A percentile compares a stretch with the other conserved stretches of the same genome.
Evolutionary conservation across 2,888 invertebrate species (phyloP).

Genomic region (Myopa tessellatipennis): DNA sequence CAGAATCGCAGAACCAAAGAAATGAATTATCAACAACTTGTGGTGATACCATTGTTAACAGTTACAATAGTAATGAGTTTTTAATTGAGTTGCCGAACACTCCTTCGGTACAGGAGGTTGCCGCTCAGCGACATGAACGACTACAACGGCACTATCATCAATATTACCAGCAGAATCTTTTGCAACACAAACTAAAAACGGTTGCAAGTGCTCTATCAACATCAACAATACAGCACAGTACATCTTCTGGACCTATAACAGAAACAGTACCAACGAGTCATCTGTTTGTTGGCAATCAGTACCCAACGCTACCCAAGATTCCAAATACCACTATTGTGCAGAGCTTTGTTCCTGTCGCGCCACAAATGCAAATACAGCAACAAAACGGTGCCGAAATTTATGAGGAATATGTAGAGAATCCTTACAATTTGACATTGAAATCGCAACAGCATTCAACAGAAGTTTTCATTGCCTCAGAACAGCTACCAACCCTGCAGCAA

Average conservation of each 20-base stretch:
- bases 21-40: constrained; percentile 19
- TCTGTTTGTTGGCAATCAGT: constrained; percentile 59
- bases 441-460: constrained; percentile 57
- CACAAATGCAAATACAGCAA: constrained; percentile 34
- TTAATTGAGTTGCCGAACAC: constrained; percentile 63
- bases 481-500: constrained; percentile 49
- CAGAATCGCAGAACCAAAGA: constrained; percentile 38
- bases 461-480: constrained; percentile 20
- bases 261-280: constrained; percentile 64
- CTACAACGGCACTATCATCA: constrained; percentile 49
- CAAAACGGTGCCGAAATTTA: constrained; percentile 61
- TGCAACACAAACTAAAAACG: constrained; percentile 44
- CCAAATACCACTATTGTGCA: constrained; percentile 64
- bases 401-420: constrained; percentile 66
- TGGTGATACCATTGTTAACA: constrained; percentile 29
- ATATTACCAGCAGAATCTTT: constrained; percentile 45
- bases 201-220: constrained; percentile 35
- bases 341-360: constrained; percentile 62
- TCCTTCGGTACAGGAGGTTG: constrained; percentile 43
- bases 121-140: constrained; percentile 35
- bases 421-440: constrained; percentile 67
- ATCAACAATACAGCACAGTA: constrained; percentile 34
- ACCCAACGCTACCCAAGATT: constrained; percentile 61
- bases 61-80: constrained; percentile 54
- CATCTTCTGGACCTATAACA: constrained; percentile 42